Percentiles rank a stretch among this genome's conserved stretches.
Conservation (phyloP, 2,888 invertebrate genomes). For the Hoplodrina ambigua region DNA sequence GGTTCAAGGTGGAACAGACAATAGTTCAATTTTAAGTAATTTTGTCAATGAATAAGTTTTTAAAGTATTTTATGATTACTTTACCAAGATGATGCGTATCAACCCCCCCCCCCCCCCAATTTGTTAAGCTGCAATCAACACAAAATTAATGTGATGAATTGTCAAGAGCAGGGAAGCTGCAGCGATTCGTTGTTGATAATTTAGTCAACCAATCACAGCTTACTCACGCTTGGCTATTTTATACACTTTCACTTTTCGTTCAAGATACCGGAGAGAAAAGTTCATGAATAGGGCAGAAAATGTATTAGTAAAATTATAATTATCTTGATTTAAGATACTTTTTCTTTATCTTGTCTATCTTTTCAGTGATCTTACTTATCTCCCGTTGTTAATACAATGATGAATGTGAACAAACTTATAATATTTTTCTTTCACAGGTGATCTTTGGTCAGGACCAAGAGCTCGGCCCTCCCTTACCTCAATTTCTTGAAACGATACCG, state of each 20-base stretch:
- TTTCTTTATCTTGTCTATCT: too few species aligned
- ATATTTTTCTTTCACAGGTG: conserved; percentile 64
- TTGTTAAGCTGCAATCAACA: too few species aligned
- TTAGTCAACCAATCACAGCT: not conserved
- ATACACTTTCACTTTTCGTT: too few species aligned
- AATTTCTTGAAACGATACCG: conserved; percentile 1
- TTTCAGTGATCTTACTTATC: too few species aligned
- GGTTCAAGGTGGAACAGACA: not conserved
- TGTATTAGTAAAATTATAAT: too few species aligned
- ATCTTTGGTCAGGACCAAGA: conserved; percentile 65
- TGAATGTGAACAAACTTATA: not conserved
- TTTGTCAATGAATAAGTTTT: too few species aligned
- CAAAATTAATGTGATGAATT: not conserved
- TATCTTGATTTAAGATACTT: too few species aligned
- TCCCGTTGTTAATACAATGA: not conserved
- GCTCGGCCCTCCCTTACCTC: not conserved
- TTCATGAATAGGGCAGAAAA: too few species aligned
- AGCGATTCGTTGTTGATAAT: not conserved
- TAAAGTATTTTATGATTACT: too few species aligned
- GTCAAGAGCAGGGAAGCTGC: not conserved
- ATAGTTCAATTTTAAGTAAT: not conserved
- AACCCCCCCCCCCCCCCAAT: too few species aligned
- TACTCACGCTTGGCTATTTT: not conserved
- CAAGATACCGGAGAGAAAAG: too few species aligned
- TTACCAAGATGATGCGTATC: too few species aligned